These are phyloP conservation scores for Antennarius striatus DNA, from an alignment of 2,113 vertebrate genomes.

Conservation along the genomic window DNA sequence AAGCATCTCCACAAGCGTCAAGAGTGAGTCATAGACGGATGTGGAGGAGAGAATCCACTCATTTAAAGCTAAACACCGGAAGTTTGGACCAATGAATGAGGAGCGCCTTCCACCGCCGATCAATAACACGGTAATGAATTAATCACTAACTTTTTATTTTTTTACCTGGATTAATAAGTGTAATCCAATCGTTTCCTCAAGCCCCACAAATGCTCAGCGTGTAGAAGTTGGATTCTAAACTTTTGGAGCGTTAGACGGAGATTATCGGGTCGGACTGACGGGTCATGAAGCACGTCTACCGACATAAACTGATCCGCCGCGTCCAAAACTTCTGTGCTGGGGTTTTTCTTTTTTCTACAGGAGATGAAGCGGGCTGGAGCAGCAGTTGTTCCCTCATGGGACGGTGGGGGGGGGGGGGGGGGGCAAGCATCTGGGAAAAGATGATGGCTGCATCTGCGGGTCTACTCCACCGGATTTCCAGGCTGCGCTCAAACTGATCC, in stretches of 20 bases:
- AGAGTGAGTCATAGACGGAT: too few relatives aligned
- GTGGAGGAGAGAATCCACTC: too few relatives aligned
- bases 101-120: too few relatives aligned
- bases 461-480: constrained; percentile 51
- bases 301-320: constrained; percentile 75
- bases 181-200: too few relatives aligned
- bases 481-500: constrained; percentile 47
- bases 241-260: constrained; percentile 20
- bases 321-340: constrained; percentile 66
- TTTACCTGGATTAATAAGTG: too few relatives aligned
- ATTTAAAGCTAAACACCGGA: too few relatives aligned
- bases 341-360: constrained; percentile 50
- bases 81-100: too few relatives aligned
- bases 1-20: too few relatives aligned
- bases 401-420: too few relatives aligned
- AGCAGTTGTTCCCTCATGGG: constrained; percentile 76
- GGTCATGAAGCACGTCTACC: constrained; percentile 62
- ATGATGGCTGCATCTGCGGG: constrained; percentile 53
- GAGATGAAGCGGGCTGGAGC: constrained; percentile 67
- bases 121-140: too few relatives aligned
- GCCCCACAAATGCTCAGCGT: not conserved
- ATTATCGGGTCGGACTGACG: constrained; percentile 66
- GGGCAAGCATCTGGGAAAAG: constrained; percentile 7
- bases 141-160: too few relatives aligned
- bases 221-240: constrained; percentile 26